A percentile compares a stretch with the other conserved stretches of the same genome.
These are phyloP conservation scores for Cacatua alba DNA, from an alignment of 2,113 vertebrate genomes.

Conservation along the genomic window DNA sequence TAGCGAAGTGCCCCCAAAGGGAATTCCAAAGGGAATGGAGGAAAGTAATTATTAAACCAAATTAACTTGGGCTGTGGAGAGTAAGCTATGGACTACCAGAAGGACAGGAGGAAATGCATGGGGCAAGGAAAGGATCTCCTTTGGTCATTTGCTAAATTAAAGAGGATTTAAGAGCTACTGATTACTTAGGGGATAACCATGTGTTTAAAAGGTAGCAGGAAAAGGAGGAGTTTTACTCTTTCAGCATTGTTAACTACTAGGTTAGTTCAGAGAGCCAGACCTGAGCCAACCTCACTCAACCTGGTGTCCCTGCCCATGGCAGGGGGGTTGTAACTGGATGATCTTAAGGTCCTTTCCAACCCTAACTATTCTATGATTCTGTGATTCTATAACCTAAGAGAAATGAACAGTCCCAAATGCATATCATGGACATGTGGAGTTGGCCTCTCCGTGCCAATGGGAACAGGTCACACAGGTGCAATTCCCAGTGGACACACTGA, in stretches of 20 bases:
- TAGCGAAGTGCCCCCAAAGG: conserved; percentile 24
- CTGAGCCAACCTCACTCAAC: background rate
- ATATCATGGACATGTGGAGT: rapidly evolving
- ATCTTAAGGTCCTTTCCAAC: too few species aligned
- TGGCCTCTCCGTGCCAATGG: background rate
- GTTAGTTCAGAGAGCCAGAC: background rate
- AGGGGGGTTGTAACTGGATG: too few species aligned
- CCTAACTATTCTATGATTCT: too few species aligned
- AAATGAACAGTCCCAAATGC: background rate
- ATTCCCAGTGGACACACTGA: background rate
- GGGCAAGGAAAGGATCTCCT: background rate
- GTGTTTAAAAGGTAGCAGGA: background rate
- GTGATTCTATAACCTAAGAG: background rate
- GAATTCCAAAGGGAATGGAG: background rate
- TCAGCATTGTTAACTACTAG: background rate
- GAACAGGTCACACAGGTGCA: rapidly evolving
- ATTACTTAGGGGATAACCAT: background rate
- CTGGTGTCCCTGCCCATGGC: too few species aligned
- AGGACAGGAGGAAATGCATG: background rate
- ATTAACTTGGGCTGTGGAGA: background rate
- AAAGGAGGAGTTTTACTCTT: background rate
- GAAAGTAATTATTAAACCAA: background rate
- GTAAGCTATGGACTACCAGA: background rate
- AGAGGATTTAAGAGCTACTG: background rate
- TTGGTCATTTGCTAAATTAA: background rate